Base-by-base conservation (phyloP, 2,797 vertebrate species). In the Pangasius macronema region DNA sequence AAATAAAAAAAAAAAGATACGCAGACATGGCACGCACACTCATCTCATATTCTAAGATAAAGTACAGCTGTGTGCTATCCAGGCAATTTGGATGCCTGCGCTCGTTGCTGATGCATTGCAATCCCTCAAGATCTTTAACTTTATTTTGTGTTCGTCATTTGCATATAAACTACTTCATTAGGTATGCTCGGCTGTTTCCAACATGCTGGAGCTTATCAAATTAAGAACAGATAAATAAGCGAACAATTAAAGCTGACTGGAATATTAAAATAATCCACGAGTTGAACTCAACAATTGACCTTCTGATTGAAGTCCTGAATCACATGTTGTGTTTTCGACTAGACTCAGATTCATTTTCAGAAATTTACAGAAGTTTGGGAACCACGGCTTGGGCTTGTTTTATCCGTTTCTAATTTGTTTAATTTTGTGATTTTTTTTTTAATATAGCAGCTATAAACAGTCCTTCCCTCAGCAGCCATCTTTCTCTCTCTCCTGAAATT, bases 131-230 rank as follows among this genome's bases (percentile, higher is more conserved):
- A 72, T 89, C 82, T 90, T 91, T 91, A 89, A 92, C 88, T 91
- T 90, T 83, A 89, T 90, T 89, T 89, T 82, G 55, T 87, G 89
- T 90, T 92, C 86, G 82, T 88, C 88, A 93, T 93, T 93, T 93
- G 91, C 93, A 93, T 93, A 92, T 92, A 91, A 92, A 94, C 92
- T 79, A 91, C 85, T 89, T 88, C 91, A 93, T 93, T 91, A 91
- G 87, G 89, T 91, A 89, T 90, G 88, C 89, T 90, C 90, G 90
- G 77, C 70, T 86, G 91, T 91, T 92, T 88, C 89, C 86, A 85
- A 89, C 90, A 92, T 85, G 88, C 90, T 89, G 86, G 89, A 90
- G 91, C 90, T 91, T 85, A 90, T 88, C 91, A 88, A 90, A 93
- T 93, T 91, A 90, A 86, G 83, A 91, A 90, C 90, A 92, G 92